Conservation (phyloP, 2,797 vertebrate genomes). For the Ceryle rudis region DNA sequence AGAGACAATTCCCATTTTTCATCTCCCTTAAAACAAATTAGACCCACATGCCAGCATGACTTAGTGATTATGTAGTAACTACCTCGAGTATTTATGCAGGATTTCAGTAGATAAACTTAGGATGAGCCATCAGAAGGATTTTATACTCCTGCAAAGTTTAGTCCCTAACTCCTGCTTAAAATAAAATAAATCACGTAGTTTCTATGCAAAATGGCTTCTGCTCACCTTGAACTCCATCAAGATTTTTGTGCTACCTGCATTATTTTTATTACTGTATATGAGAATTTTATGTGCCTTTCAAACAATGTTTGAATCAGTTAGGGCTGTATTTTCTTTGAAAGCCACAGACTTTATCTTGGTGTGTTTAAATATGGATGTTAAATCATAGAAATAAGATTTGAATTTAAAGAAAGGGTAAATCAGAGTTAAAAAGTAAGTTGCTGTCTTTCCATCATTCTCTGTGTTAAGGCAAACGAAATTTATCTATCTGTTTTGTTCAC, state of each 20-base stretch:
- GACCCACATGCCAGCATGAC: conserved; percentile 20
- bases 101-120: neutral
- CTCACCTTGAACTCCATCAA: neutral
- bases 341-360: neutral
- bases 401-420: neutral
- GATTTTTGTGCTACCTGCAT: neutral
- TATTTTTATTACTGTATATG: neutral
- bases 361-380: neutral
- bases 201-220: neutral
- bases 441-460: neutral
- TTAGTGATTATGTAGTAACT: conserved; percentile 39
- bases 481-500: neutral
- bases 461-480: neutral
- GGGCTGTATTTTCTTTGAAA: neutral
- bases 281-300: neutral
- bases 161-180: neutral
- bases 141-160: neutral
- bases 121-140: neutral
- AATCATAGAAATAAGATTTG: neutral
- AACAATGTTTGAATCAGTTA: neutral
- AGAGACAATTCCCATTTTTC: conserved; percentile 39
- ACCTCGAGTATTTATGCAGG: neutral
- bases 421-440: neutral
- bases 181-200: neutral
- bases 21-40: conserved; percentile 51